Conservation (phyloP, 2,113 vertebrate species). For the Cochlearius cochlearius region DNA sequence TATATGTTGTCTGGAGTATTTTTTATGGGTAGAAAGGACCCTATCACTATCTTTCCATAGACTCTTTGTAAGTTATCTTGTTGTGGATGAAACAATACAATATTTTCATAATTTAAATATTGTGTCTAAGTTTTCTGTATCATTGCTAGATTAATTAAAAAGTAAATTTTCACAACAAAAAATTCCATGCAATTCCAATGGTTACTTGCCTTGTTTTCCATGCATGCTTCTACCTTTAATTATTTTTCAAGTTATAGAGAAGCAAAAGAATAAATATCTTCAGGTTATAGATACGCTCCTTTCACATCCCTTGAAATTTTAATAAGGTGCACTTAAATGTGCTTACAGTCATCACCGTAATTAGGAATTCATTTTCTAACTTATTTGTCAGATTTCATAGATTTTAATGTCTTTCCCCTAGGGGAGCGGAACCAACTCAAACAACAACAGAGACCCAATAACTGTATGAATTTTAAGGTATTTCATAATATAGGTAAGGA, state of each 20-base stretch:
- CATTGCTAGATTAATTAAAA: background rate
- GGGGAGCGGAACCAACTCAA: accelerated
- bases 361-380: background rate
- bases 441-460: background rate
- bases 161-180: background rate
- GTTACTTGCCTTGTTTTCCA: background rate
- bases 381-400: background rate
- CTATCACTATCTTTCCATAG: background rate
- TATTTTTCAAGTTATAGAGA: background rate
- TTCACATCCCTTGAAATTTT: background rate
- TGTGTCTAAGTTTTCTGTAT: background rate
- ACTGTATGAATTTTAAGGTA: background rate
- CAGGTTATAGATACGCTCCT: background rate
- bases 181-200: background rate
- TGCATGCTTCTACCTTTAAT: background rate
- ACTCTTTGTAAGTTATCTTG: background rate
- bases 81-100: background rate
- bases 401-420: background rate
- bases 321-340: background rate
- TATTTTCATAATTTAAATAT: background rate
- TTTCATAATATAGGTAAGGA: background rate
- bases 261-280: background rate
- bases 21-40: background rate
- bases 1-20: background rate
- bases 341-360: background rate